Evolutionary conservation across 1,140 invertebrate genomes (phyloP).

Genomic region (Tribolium castaneum): DNA sequence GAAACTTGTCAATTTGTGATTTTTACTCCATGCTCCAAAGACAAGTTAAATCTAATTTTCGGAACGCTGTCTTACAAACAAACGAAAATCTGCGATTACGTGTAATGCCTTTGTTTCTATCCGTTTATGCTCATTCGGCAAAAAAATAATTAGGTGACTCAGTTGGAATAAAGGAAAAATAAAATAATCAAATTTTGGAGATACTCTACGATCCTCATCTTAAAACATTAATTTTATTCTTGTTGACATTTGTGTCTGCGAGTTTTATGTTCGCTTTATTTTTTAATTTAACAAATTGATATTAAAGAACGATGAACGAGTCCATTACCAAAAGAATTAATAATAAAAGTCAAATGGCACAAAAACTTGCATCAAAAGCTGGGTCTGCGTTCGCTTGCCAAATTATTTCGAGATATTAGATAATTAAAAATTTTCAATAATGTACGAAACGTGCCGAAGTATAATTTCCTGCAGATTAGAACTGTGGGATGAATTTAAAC

Average conservation of each 20-base stretch:
- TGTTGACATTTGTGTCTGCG: background rate
- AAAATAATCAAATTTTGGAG: conserved; percentile 12
- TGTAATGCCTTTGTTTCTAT: background rate
- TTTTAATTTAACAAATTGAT: conserved; percentile 4
- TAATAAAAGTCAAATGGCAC: background rate
- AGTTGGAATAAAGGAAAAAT: background rate
- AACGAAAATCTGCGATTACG: background rate
- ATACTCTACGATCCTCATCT: background rate
- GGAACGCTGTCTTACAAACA: background rate
- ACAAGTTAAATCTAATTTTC: background rate
- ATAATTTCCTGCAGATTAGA: background rate
- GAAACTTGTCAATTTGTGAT: background rate
- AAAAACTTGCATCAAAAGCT: background rate
- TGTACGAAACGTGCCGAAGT: too few relatives aligned
- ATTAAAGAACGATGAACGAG: background rate
- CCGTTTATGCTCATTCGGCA: background rate
- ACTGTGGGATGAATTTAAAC: background rate
- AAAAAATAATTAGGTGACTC: conserved; percentile 18
- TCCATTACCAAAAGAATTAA: background rate
- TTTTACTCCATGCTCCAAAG: background rate
- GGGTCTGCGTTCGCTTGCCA: background rate
- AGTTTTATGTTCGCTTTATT: background rate
- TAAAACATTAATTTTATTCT: background rate
- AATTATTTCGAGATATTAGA: background rate
- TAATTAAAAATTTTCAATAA: background rate